Base-by-base conservation (phyloP, 2,797 vertebrate genomes). In the Bovichtus diacanthus region DNA sequence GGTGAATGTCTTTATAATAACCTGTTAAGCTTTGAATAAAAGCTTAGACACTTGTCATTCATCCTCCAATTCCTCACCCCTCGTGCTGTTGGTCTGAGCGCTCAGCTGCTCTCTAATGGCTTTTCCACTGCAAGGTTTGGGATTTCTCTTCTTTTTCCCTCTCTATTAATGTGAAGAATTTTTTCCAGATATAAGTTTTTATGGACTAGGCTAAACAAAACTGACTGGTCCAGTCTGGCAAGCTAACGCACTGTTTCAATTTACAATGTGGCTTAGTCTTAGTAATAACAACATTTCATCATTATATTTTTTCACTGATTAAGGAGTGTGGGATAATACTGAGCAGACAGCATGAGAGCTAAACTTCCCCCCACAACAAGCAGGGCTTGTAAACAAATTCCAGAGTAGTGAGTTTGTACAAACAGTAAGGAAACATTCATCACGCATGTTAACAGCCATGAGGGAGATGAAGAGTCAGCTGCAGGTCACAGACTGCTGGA, bases 141-240 rank as follows among this genome's bases (percentile, higher is more conserved):
- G 81, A 88, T 88, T 85, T 78, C 74, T 61, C 55, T 68, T 53
- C 59, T 50, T 74, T 85, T 84, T 65, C 81, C 78, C 53, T 82
- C 74, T 76, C 38, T 67, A 23, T 85, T 86, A 76, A 87, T 58
- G 62, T 91, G 84, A 90, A 88, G 80, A 84, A 77, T 88, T 89
- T 92, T 94, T 95, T 94, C 92, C 92, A 94, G 83, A 89, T 90
- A 55, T 88, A 93, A 34, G 61, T 80, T 88, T 68, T 91, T 88
- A 90, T 91, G 83, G 90, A 92, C 93, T 88, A 85, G 87, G 71
- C 60, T 81, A 80, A 49, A 87, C 74, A 74, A 76, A 82, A 86
- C 79, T 38, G 58, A 63, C 44, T 58, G n/a, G 71, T 77, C 58
- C 78, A 75, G 74, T 63, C 68, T 74, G 62, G 71, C 19, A 83